phyloP scores from a whole-genome alignment of 2,113 vertebrate species.

The Dolichallabes microphthalmus region DNA sequence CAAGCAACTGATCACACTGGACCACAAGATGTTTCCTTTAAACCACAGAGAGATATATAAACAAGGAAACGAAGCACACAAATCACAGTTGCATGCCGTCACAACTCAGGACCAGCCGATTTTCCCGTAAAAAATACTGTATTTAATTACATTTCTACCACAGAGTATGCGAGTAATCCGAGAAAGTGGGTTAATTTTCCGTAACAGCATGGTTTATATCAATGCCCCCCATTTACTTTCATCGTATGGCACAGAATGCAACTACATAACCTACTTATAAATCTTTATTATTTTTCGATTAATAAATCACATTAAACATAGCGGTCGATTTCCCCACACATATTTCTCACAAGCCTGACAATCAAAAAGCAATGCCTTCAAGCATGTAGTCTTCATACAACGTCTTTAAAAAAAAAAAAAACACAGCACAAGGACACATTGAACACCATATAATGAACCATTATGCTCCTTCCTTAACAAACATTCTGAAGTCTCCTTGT shows the following conservation, averaged over 20 bases:
- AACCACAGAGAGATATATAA: conserved; percentile 58
- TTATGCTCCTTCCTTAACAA: conserved; percentile 66
- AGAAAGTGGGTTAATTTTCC: background rate
- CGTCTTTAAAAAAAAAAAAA: conserved; percentile 40
- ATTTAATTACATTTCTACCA: conserved; percentile 42
- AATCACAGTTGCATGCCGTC: conserved; percentile 29
- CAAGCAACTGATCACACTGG: conserved; percentile 64
- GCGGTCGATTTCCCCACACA: background rate
- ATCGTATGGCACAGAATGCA: background rate
- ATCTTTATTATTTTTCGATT: background rate
- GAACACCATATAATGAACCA: conserved; percentile 68
- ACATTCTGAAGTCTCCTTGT: conserved; percentile 68
- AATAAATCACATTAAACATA: background rate
- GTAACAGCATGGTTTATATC: background rate
- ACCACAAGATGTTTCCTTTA: conserved; percentile 74
- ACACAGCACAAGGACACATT: conserved; percentile 73
- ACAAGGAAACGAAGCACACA: conserved; percentile 36
- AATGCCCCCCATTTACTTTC: background rate
- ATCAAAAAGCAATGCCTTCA: conserved; percentile 2
- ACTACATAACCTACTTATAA: background rate
- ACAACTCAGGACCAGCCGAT: conserved; percentile 10
- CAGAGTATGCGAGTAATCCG: background rate
- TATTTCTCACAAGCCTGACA: background rate
- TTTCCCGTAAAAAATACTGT: background rate
- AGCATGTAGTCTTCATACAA: background rate